phyloP scores from a whole-genome alignment of 2,113 vertebrate genomes.

The Globicephala melas region DNA sequence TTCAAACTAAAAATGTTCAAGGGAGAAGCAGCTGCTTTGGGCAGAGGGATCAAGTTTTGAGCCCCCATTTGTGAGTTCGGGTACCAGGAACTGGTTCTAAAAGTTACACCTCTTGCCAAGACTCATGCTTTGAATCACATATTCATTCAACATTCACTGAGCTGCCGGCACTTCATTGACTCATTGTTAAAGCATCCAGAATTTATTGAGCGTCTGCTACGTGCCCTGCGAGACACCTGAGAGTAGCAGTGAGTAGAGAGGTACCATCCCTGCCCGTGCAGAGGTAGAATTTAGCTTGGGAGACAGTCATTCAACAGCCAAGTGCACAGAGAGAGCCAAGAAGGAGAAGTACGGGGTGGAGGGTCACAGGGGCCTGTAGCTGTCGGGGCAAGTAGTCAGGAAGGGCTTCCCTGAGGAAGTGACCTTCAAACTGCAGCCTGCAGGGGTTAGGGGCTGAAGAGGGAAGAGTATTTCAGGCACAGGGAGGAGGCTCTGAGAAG shows the following conservation, averaged over 20 bases:
- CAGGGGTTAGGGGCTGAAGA: not conserved
- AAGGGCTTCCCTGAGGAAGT: not conserved
- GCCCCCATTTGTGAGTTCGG: not conserved
- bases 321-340: too few relatives aligned
- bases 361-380: not conserved
- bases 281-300: not conserved
- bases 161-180: too few relatives aligned
- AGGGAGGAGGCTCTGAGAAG: not conserved
- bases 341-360: not conserved
- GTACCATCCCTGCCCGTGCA: accelerated
- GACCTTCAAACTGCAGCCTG: not conserved
- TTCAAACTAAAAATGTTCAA: not conserved
- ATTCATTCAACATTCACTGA: not conserved
- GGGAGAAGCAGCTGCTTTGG: not conserved
- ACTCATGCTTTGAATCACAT: not conserved
- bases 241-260: not conserved
- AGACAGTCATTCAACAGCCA: not conserved
- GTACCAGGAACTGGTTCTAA: not conserved
- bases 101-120: not conserved
- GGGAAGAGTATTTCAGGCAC: not conserved
- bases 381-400: not conserved
- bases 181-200: not conserved
- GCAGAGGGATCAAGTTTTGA: not conserved
- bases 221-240: not conserved
- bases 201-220: not conserved